A percentile compares a stretch with the other conserved stretches of the same genome.
Evolutionary conservation across 2,888 invertebrate genomes (phyloP).

Genomic region (Lithosia quadra): DNA sequence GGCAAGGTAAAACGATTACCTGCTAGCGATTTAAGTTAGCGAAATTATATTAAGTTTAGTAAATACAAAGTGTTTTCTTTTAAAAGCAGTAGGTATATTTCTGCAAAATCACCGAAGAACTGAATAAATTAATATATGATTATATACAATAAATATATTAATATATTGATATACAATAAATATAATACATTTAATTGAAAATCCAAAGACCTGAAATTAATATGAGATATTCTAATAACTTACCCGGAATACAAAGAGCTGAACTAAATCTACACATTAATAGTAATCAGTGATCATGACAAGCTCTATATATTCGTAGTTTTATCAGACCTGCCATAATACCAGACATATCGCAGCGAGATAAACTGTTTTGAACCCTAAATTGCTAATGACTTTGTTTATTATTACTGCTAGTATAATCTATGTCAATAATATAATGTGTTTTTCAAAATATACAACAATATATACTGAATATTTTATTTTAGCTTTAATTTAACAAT

Average conservation of each 20-base stretch:
- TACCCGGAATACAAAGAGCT: conserved; percentile 2
- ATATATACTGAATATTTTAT: neutral
- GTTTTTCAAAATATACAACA: neutral
- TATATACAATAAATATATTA: no score
- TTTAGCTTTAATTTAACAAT: neutral
- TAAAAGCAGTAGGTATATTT: neutral
- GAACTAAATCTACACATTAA: conserved; percentile 24
- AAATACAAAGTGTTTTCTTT: neutral
- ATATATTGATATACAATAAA: no score
- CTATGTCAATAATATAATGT: neutral
- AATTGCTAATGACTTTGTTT: neutral
- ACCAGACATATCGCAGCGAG: conserved; percentile 17
- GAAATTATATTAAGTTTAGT: neutral
- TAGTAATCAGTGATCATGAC: conserved; percentile 29
- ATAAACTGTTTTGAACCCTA: conserved; percentile 2
- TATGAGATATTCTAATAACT: neutral
- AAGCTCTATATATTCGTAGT: conserved; percentile 34
- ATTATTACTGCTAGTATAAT: neutral
- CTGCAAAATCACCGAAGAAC: neutral
- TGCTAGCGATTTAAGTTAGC: neutral
- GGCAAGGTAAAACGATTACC: conserved; percentile 13
- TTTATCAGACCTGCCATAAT: conserved; percentile 29
- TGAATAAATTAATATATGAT: no score
- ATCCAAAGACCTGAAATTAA: no score
- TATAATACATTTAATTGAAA: no score